Evolutionary conservation across 2,113 vertebrate species (phyloP).

Genomic region (Neolamprologus sp.): DNA sequence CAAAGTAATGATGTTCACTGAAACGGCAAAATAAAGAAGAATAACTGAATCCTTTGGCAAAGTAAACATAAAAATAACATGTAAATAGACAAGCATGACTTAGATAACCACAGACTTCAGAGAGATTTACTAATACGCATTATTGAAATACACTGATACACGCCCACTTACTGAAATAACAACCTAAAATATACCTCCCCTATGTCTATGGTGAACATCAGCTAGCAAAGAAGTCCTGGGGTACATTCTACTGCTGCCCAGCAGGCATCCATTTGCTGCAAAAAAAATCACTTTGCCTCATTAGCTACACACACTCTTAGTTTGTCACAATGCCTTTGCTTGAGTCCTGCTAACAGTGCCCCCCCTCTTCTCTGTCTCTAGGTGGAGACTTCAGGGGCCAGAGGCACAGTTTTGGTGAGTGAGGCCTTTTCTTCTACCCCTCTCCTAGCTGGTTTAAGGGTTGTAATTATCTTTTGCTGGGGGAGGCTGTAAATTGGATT

Average conservation of each 20-base stretch:
- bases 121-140: background rate
- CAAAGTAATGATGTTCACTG: background rate
- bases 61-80: background rate
- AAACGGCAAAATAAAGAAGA: background rate
- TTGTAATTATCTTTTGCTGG: slow-evolving; percentile 92
- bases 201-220: slow-evolving; percentile 44
- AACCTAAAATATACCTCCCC: slow-evolving; percentile 59
- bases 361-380: slow-evolving; percentile 59
- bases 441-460: slow-evolving; percentile 82
- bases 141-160: background rate
- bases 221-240: slow-evolving; percentile 56
- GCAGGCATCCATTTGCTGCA: slow-evolving; percentile 56
- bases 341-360: slow-evolving; percentile 69
- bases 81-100: background rate
- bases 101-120: background rate
- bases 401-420: slow-evolving; percentile 78
- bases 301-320: slow-evolving; percentile 75
- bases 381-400: slow-evolving; percentile 77
- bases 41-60: background rate
- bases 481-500: slow-evolving; percentile 96
- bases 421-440: slow-evolving; percentile 72
- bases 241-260: slow-evolving; percentile 54
- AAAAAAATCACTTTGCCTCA: slow-evolving; percentile 71
- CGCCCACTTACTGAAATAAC: slow-evolving; percentile 8
- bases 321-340: slow-evolving; percentile 68